These are phyloP conservation scores for Scolopax rusticola DNA, from an alignment of 2,797 vertebrate species.

Conservation along the genomic window DNA sequence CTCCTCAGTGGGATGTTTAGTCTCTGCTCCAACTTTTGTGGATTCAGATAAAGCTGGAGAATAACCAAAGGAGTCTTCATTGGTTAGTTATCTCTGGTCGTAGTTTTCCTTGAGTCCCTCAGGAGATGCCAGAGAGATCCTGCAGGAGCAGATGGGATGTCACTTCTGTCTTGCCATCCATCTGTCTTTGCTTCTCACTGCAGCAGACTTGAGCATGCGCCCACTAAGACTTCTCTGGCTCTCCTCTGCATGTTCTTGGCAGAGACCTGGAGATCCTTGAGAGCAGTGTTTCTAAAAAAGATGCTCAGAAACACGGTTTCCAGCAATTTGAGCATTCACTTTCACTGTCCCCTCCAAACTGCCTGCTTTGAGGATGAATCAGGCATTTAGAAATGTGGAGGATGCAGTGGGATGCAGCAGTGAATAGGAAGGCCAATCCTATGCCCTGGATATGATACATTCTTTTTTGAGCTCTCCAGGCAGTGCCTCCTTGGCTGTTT, in stretches of 20 bases:
- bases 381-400: not conserved
- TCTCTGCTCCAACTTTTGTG: not conserved
- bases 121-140: not conserved
- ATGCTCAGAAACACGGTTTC: not conserved
- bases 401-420: not conserved
- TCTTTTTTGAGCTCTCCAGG: not conserved
- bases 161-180: constrained; percentile 28
- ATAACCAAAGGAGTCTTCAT: not conserved
- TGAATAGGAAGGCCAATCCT: not conserved
- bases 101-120: not conserved
- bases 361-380: not conserved
- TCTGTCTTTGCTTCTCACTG: not conserved
- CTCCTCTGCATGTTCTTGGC: constrained; percentile 22
- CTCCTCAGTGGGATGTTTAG: not conserved
- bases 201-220: not conserved
- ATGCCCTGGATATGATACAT: not conserved
- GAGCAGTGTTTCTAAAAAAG: not conserved
- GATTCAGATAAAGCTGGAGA: not conserved
- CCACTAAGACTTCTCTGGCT: constrained; percentile 17
- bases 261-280: constrained; percentile 5
- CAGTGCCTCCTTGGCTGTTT: not conserved
- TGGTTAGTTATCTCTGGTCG: not conserved
- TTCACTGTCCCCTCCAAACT: not conserved
- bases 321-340: not conserved
- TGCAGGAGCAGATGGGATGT: constrained; percentile 11